Conservation (phyloP, 2,888 invertebrate species). For the Heliconius ismenius region DNA sequence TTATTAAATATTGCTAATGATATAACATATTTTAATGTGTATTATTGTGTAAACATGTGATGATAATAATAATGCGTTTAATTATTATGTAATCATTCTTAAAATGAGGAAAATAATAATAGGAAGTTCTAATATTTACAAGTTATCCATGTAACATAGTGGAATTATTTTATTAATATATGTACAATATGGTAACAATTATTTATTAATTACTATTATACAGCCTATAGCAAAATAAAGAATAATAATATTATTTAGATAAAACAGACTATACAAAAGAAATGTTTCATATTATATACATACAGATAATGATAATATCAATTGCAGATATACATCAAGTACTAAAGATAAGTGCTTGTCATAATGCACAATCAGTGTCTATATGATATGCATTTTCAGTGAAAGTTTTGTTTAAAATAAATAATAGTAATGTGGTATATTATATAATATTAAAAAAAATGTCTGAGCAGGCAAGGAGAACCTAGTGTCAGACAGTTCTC, state of each 20-base stretch:
- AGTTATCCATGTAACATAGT: not conserved
- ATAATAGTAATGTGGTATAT: not conserved
- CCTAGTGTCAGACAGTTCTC: no score
- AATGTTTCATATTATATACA: not conserved
- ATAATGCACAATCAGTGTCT: not conserved
- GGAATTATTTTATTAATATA: not conserved
- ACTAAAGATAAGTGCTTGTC: not conserved
- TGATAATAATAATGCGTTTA: no score
- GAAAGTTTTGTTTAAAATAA: not conserved
- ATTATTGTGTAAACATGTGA: no score
- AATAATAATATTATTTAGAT: not conserved
- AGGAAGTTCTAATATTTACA: not conserved
- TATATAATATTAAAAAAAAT: no score
- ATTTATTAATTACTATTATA: not conserved
- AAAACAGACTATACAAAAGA: not conserved
- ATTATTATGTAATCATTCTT: not conserved
- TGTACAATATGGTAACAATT: not conserved
- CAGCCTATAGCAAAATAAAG: not conserved
- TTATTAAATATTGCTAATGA: not conserved
- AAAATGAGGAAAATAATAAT: conserved; percentile 10
- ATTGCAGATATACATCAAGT: conserved; percentile 3
- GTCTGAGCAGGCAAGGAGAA: no score
- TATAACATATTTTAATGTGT: not conserved
- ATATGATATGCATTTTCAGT: not conserved
- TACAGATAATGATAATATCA: conserved; percentile 4